A percentile compares a stretch with the other conserved stretches of the same genome.
phyloP scores from a whole-genome alignment of 2,797 vertebrate species.

The Morus bassanus region DNA sequence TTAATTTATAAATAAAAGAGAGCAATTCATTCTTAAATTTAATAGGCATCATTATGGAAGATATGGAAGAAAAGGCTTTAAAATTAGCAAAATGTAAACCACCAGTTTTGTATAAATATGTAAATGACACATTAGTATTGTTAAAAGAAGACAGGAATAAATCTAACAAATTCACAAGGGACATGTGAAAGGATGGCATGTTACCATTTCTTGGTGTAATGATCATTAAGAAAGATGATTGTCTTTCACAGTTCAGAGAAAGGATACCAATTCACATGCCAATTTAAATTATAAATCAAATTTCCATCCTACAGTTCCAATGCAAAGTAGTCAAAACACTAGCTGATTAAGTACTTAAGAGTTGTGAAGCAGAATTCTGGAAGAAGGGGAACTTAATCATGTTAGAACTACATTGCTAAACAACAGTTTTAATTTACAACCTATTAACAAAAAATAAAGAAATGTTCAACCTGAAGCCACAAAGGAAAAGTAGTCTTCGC shows the following conservation, averaged over 20 bases:
- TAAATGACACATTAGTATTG: slow-evolving; percentile 15
- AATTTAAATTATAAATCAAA: slow-evolving; percentile 63
- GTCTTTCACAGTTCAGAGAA: slow-evolving; percentile 53
- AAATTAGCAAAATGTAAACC: slow-evolving; percentile 21
- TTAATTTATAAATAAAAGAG: slow-evolving; percentile 3
- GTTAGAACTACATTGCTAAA: slow-evolving; percentile 34
- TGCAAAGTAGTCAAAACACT: slow-evolving; percentile 59
- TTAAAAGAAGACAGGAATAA: slow-evolving; percentile 10
- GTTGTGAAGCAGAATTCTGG: slow-evolving; percentile 41
- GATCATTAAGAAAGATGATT: slow-evolving; percentile 47
- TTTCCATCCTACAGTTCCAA: slow-evolving; percentile 29
- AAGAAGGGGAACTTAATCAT: slow-evolving; percentile 48
- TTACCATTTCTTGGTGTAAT: slow-evolving; percentile 10
- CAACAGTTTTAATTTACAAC: slow-evolving; percentile 39
- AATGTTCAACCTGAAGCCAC: background rate
- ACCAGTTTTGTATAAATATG: slow-evolving; percentile 40
- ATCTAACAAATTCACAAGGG: background rate
- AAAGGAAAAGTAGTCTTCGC: background rate
- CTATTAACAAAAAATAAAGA: slow-evolving; percentile 9
- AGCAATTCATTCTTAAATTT: background rate
- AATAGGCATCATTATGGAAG: background rate
- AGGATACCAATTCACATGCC: slow-evolving; percentile 37
- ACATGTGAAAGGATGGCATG: slow-evolving; percentile 1
- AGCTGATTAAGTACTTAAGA: slow-evolving; percentile 44
- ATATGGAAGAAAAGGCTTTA: background rate